Evolutionary conservation across 2,113 vertebrate genomes (phyloP).

Genomic region (Dinomys branickii): DNA sequence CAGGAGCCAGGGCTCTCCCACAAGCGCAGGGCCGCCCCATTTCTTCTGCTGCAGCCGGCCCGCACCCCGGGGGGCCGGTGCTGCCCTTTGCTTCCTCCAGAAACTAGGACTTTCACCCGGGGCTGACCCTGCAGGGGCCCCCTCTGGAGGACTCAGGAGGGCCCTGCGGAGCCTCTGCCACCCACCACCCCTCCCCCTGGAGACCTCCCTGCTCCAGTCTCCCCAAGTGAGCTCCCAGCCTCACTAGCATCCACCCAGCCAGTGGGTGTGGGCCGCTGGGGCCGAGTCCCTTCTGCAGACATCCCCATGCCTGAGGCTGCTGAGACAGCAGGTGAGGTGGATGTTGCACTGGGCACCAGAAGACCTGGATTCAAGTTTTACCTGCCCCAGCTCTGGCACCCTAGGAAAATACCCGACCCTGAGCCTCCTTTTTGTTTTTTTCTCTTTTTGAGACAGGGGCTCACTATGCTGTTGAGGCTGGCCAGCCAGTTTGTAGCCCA

Average conservation of each 20-base stretch:
- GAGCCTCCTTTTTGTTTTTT: not conserved
- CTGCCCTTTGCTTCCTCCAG: not conserved
- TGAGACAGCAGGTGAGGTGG: not conserved
- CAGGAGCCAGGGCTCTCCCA: not conserved
- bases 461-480: too few species aligned
- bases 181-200: not conserved
- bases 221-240: not conserved
- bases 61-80: not conserved
- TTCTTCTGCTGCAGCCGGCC: not conserved
- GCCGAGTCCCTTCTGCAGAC: not conserved
- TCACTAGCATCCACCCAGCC: not conserved
- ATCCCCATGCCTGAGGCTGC: not conserved
- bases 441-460: too few species aligned
- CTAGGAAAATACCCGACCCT: not conserved
- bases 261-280: not conserved
- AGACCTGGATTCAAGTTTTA: not conserved
- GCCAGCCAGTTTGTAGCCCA: too few species aligned
- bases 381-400: not conserved
- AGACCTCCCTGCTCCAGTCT: not conserved
- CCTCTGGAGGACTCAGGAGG: not conserved
- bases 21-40: not conserved
- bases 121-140: not conserved
- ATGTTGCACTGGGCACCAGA: not conserved
- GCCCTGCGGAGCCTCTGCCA: not conserved
- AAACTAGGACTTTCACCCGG: not conserved